Evolutionary conservation across 2,888 invertebrate genomes (phyloP).

Genomic region (Catocala sponsa): DNA sequence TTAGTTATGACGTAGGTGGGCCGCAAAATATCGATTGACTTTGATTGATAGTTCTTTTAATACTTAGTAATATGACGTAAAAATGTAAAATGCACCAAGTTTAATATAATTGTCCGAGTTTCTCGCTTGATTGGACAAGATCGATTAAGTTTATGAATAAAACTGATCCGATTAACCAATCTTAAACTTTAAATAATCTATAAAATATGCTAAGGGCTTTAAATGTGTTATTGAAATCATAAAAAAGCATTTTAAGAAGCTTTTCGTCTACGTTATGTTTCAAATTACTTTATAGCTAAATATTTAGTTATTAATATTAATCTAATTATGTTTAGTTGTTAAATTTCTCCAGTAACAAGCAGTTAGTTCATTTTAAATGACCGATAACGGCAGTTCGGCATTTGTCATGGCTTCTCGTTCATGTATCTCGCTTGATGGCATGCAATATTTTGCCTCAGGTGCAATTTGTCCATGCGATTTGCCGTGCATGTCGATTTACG

Average conservation of each 20-base stretch:
- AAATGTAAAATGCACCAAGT: conserved; percentile 3
- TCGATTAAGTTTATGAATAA: conserved; percentile 14
- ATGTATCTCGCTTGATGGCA: conserved; percentile 34
- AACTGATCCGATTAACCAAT: conserved; percentile 4
- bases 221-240: no score
- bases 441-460: conserved; percentile 37
- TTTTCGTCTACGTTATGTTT: no score
- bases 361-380: conserved; percentile 21
- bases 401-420: conserved; percentile 35
- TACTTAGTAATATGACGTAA: not conserved
- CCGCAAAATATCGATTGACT: conserved; percentile 10
- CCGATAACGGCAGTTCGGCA: conserved; percentile 35
- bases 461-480: conserved; percentile 31
- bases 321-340: not conserved
- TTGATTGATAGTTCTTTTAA: conserved; percentile 3
- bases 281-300: no score
- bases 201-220: conserved; percentile 10
- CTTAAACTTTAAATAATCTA: conserved; percentile 7
- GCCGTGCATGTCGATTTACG: conserved; percentile 20
- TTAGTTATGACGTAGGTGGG: conserved; percentile 33
- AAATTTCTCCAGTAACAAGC: conserved; percentile 10
- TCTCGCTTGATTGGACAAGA: conserved; percentile 11
- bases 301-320: no score
- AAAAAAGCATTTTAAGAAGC: no score
- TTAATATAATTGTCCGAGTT: conserved; percentile 9